These are phyloP conservation scores for Scaptomyza graminum DNA, from an alignment of 1,140 invertebrate genomes.

Conservation along the genomic window DNA sequence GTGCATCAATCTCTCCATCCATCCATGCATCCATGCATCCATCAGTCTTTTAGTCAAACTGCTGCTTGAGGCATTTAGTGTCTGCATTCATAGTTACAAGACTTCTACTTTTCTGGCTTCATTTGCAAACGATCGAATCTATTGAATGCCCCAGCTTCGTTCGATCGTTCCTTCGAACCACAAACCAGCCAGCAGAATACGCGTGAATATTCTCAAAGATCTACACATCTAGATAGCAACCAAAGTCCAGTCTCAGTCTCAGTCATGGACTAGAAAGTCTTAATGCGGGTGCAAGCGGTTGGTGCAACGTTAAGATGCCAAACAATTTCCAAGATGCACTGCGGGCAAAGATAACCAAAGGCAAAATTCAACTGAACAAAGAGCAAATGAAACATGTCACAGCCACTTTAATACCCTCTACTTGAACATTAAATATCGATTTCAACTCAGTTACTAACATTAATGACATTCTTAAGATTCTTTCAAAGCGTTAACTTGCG, in stretches of 20 bases:
- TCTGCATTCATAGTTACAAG: conserved; percentile 36
- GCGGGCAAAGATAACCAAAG: conserved; percentile 14
- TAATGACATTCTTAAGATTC: too few relatives aligned
- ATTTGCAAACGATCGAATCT: conserved; percentile 36
- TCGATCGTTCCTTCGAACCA: conserved; percentile 5
- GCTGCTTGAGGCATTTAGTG: conserved; percentile 34
- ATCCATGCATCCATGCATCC: conserved; percentile 32
- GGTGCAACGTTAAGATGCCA: background rate
- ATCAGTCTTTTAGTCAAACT: conserved; percentile 8
- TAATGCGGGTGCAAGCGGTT: conserved; percentile 36
- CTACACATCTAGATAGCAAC: conserved; percentile 20
- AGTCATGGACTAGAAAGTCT: background rate
- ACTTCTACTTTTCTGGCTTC: conserved; percentile 32
- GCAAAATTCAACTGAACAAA: background rate
- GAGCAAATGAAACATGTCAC: background rate
- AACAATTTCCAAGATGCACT: conserved; percentile 12
- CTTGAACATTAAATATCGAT: too few relatives aligned
- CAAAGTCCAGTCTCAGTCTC: conserved; percentile 1
- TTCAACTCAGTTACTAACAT: too few relatives aligned
- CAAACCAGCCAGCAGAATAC: conserved; percentile 9
- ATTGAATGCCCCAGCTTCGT: conserved; percentile 11
- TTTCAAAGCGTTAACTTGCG: background rate
- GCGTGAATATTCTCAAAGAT: conserved; percentile 32
- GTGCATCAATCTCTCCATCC: conserved; percentile 44
- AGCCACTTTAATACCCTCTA: conserved; percentile 11